Evolutionary conservation across 2,888 invertebrate genomes (phyloP).

Genomic region (Silvanus unidentatus): DNA sequence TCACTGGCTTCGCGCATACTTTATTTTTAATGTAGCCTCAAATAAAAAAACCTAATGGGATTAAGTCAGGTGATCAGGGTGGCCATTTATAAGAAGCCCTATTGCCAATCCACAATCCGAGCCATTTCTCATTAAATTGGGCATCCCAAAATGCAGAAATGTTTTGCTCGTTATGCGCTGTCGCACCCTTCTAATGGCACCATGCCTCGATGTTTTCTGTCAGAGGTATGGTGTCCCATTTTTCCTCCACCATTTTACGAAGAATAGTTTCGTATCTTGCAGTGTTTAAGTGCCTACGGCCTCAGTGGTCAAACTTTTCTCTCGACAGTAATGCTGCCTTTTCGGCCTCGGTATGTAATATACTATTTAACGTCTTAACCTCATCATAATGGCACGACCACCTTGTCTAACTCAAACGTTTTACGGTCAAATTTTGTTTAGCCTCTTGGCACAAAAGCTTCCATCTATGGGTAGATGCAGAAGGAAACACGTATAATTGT

Average conservation of each 20-base stretch:
- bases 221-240: neutral
- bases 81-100: neutral
- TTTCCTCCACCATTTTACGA: neutral
- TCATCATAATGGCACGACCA: too few species aligned
- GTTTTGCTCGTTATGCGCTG: neutral
- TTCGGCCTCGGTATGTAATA: too few species aligned
- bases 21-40: neutral
- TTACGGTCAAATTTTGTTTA: too few species aligned
- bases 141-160: neutral
- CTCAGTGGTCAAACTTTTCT: too few species aligned
- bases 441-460: too few species aligned
- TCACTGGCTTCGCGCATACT: neutral
- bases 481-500: too few species aligned
- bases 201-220: neutral
- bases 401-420: too few species aligned
- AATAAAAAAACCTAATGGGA: neutral
- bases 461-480: too few species aligned
- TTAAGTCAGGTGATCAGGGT: slow-evolving; percentile 1
- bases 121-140: slow-evolving; percentile 1
- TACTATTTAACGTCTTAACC: too few species aligned
- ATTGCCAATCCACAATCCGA: neutral
- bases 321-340: too few species aligned
- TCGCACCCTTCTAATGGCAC: slow-evolving; percentile 5
- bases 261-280: too few species aligned
- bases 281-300: too few species aligned